These are phyloP conservation scores for Apoderus coryli DNA, from an alignment of 2,888 invertebrate genomes.

Conservation along the genomic window DNA sequence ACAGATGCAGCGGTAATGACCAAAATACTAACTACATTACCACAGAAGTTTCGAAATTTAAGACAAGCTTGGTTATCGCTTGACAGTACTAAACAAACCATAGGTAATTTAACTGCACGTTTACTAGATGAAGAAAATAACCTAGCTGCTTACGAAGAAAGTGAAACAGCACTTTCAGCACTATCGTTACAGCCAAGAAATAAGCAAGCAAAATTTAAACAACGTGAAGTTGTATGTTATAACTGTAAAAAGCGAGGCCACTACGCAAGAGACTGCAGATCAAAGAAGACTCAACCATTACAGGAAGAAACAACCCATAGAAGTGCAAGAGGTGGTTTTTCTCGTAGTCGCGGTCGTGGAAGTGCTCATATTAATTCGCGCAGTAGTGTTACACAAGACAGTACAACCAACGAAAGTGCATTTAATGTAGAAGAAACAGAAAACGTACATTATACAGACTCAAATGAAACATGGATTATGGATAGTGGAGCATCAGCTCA, in stretches of 20 bases:
- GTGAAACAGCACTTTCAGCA: constrained; percentile 10
- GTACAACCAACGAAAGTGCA: no score
- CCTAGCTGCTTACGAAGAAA: constrained; percentile 10
- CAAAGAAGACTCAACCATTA: no score
- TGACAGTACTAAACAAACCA: constrained; percentile 15
- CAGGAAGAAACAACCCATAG: no score
- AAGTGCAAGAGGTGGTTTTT: no score
- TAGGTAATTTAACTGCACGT: constrained; percentile 14
- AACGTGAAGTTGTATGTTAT: no score
- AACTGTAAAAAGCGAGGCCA: not conserved
- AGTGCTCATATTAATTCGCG: no score
- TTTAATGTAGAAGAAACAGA: not conserved
- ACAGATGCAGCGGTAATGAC: constrained; percentile 17
- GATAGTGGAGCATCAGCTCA: no score
- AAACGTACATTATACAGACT: not conserved
- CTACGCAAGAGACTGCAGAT: not conserved
- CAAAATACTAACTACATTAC: constrained; percentile 15
- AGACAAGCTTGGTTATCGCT: constrained; percentile 18
- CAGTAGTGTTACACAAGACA: no score
- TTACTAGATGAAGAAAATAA: constrained; percentile 17
- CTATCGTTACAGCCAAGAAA: not conserved
- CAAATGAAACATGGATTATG: no score
- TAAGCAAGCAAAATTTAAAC: no score
- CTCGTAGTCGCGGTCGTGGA: no score
- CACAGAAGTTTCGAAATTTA: constrained; percentile 13